phyloP scores from a whole-genome alignment of 2,113 vertebrate species.

The Athene cunicularia region DNA sequence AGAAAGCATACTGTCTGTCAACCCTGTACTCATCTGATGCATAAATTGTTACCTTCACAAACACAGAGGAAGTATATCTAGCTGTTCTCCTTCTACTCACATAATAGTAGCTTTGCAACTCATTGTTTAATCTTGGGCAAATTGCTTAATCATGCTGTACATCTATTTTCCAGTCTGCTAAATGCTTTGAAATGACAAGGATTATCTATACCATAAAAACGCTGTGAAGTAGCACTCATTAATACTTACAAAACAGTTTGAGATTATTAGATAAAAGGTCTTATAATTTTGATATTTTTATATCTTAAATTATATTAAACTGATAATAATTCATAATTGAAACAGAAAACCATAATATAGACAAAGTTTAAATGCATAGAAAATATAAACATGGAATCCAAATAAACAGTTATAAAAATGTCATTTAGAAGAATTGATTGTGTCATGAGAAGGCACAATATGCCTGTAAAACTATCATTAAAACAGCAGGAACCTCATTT shows the following conservation, averaged over 20 bases:
- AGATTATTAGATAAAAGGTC: neutral
- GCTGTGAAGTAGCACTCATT: neutral
- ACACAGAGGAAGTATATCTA: neutral
- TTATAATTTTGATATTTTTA: neutral
- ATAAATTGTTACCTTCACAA: neutral
- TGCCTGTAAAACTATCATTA: neutral
- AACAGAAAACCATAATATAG: neutral
- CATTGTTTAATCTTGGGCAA: neutral
- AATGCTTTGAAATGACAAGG: neutral
- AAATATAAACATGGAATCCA: neutral
- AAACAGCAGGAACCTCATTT: neutral
- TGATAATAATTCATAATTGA: neutral
- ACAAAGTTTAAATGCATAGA: neutral
- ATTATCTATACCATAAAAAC: neutral
- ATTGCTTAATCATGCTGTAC: neutral
- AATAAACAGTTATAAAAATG: neutral
- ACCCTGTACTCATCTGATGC: neutral
- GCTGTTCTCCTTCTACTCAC: neutral
- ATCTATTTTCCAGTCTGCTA: neutral
- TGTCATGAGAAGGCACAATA: neutral
- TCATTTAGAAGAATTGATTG: neutral
- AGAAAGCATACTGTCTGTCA: neutral
- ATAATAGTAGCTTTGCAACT: neutral
- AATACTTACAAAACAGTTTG: neutral
- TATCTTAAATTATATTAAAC: neutral